phyloP scores from a whole-genome alignment of 2,888 invertebrate species.

The Noctua fimbriata region DNA sequence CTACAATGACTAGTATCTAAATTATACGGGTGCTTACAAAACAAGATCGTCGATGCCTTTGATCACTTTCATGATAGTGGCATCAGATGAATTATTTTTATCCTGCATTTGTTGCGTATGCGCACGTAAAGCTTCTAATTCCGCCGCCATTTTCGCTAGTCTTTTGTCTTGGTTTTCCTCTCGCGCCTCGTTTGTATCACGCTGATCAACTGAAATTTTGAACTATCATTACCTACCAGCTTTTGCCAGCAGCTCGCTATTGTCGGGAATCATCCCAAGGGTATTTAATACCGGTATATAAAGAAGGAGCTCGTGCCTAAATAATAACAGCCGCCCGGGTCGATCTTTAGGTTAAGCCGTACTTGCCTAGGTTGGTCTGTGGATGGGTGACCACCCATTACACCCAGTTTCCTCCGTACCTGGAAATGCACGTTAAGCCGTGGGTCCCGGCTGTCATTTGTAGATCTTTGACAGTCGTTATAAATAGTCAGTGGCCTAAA shows the following conservation, averaged over 20 bases:
- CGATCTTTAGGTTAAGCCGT: no score
- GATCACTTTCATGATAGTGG: constrained; percentile 75
- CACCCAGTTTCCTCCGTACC: no score
- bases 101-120: constrained; percentile 71
- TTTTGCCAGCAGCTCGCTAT: background rate
- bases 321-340: no score
- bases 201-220: constrained; percentile 80
- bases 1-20: background rate
- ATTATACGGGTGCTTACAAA: constrained; percentile 53
- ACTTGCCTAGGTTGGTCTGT: no score
- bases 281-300: background rate
- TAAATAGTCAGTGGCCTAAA: no score
- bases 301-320: no score
- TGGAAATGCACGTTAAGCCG: no score
- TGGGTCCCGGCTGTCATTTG: no score
- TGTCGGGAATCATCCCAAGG: background rate
- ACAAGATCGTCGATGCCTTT: constrained; percentile 84
- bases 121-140: constrained; percentile 69
- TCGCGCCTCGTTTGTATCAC: constrained; percentile 83
- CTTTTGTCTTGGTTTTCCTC: constrained; percentile 78
- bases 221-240: background rate
- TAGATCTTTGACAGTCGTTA: no score
- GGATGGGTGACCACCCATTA: no score
- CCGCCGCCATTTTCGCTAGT: constrained; percentile 68
- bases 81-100: constrained; percentile 74